Evolutionary conservation across 2,888 invertebrate species (phyloP).

Genomic region (Phalera bucephala): DNA sequence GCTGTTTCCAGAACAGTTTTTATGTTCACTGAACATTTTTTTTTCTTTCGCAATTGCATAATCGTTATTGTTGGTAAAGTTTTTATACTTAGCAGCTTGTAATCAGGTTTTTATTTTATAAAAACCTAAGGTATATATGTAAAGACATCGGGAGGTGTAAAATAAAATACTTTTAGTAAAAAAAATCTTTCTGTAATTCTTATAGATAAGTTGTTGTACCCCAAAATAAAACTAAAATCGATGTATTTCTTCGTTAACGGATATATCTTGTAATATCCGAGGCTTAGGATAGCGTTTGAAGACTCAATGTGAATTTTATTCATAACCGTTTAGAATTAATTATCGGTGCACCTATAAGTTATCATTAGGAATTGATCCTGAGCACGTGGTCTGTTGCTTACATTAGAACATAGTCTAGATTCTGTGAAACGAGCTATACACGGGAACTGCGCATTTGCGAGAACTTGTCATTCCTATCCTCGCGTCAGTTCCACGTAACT

Average conservation of each 20-base stretch:
- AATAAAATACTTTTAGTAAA: conserved; percentile 75
- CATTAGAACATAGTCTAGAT: conserved; percentile 22
- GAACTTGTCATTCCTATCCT: conserved; percentile 8
- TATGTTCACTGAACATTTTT: conserved; percentile 48
- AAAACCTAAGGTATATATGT: conserved; percentile 66
- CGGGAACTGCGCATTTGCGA: conserved; percentile 17
- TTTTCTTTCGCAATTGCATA: conserved; percentile 68
- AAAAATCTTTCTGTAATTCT: conserved; percentile 52
- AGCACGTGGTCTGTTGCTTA: conserved; percentile 46
- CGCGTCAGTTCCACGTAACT: conserved; percentile 4
- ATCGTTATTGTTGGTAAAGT: conserved; percentile 75
- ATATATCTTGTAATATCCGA: conserved; percentile 42
- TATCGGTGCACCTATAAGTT: conserved; percentile 59
- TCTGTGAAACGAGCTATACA: conserved; percentile 37
- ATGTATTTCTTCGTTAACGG: conserved; percentile 41
- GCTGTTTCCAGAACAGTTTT: conserved; percentile 47
- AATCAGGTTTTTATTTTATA: conserved; percentile 70
- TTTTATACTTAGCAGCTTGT: conserved; percentile 77
- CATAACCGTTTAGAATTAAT: conserved; percentile 54
- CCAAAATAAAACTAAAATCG: conserved; percentile 41
- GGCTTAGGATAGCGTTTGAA: conserved; percentile 46
- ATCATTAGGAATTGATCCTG: conserved; percentile 58
- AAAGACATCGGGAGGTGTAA: conserved; percentile 70
- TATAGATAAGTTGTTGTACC: conserved; percentile 40
- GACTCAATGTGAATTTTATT: conserved; percentile 54